Evolutionary conservation across 2,888 invertebrate species (phyloP).

Genomic region (Shargacucullia verbasci): DNA sequence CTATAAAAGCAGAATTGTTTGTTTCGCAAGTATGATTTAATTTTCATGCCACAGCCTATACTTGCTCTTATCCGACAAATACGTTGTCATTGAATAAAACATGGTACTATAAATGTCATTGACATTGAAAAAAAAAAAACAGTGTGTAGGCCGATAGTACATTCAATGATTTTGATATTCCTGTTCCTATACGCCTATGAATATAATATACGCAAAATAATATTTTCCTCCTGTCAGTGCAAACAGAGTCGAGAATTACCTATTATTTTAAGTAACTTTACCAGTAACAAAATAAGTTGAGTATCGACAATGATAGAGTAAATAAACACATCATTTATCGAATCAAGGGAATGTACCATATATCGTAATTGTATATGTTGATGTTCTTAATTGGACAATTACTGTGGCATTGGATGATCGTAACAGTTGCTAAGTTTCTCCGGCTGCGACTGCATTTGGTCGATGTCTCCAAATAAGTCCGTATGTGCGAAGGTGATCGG

Average conservation of each 20-base stretch:
- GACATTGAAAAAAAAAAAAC: constrained; percentile 15
- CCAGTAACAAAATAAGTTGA: constrained; percentile 5
- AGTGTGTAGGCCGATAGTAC: constrained; percentile 12
- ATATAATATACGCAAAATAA: constrained; percentile 8
- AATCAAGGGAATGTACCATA: constrained; percentile 20
- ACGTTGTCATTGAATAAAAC: constrained; percentile 22
- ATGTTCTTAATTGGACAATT: constrained; percentile 51
- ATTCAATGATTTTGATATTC: constrained; percentile 15
- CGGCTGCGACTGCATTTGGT: constrained; percentile 70
- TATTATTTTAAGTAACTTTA: constrained; percentile 14
- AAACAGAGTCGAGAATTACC: constrained; percentile 4
- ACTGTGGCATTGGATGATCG: constrained; percentile 72
- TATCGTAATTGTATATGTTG: constrained; percentile 22
- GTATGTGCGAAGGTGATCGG: constrained; percentile 85
- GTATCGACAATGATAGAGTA: neutral
- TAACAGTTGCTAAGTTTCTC: constrained; percentile 66
- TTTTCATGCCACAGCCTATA: constrained; percentile 4
- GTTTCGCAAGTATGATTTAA: too few relatives aligned
- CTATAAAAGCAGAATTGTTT: too few relatives aligned
- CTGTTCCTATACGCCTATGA: constrained; percentile 12
- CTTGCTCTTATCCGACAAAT: constrained; percentile 4
- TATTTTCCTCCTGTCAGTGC: constrained; percentile 9
- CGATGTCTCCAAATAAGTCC: constrained; percentile 87
- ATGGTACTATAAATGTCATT: constrained; percentile 18
- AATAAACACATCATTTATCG: constrained; percentile 13